A percentile compares a stretch with the other conserved stretches of the same genome.
Evolutionary conservation across 2,113 vertebrate species (phyloP).

Genomic region (Vidua chalybeata): DNA sequence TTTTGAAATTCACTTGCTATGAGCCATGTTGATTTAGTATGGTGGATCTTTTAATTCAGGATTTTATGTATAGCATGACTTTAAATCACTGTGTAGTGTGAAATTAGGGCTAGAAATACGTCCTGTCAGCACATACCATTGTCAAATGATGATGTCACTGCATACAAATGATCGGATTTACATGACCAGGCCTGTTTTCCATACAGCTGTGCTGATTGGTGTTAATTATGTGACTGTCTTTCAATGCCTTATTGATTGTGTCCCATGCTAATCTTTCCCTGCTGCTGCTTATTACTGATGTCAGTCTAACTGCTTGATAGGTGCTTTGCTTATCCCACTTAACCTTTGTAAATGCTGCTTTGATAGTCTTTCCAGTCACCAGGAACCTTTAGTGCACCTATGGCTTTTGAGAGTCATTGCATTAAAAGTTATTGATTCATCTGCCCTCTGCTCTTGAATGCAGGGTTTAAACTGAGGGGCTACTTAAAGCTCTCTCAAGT

Average conservation of each 20-base stretch:
- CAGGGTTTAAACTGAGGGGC: background rate
- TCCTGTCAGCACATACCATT: background rate
- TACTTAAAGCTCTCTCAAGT: background rate
- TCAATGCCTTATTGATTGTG: conserved; percentile 57
- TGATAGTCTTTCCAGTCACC: background rate
- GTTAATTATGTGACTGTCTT: conserved; percentile 39
- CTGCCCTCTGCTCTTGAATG: background rate
- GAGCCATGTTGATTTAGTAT: background rate
- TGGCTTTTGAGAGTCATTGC: background rate
- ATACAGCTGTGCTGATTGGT: conserved; percentile 52
- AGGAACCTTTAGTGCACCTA: background rate
- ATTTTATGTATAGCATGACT: background rate
- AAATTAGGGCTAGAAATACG: background rate
- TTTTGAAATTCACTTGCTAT: background rate
- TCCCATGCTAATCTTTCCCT: conserved; percentile 18
- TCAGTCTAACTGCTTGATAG: background rate
- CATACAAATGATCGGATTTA: conserved; percentile 42
- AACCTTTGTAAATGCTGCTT: background rate
- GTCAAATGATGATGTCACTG: conserved; percentile 29
- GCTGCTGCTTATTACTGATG: background rate
- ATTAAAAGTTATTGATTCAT: background rate
- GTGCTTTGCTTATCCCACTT: background rate
- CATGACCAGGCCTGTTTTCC: conserved; percentile 34
- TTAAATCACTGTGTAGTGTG: background rate
- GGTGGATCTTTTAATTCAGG: background rate